phyloP scores from a whole-genome alignment of 2,797 vertebrate species.

The Denticeps clupeoides region DNA sequence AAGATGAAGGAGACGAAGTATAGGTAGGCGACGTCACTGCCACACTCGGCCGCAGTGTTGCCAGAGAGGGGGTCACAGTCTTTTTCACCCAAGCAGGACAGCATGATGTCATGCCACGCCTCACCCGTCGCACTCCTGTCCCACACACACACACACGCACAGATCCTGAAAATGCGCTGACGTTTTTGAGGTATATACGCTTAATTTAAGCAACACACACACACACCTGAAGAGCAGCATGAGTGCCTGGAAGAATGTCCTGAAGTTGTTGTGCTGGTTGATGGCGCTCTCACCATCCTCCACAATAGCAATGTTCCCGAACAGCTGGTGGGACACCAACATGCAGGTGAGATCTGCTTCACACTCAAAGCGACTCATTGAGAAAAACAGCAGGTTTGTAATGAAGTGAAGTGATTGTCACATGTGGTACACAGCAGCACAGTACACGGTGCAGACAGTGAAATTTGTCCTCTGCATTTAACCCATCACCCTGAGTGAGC shows the following conservation, averaged over 20 bases:
- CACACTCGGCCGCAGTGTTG: slow-evolving; percentile 70
- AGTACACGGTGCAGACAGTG: too few species aligned
- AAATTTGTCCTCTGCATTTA: too few species aligned
- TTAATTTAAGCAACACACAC: background rate
- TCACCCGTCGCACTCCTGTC: slow-evolving; percentile 86
- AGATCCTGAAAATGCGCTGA: too few species aligned
- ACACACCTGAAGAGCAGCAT: slow-evolving; percentile 90
- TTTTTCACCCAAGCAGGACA: slow-evolving; percentile 79
- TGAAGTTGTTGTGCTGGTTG: slow-evolving; percentile 91
- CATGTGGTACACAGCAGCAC: too few species aligned
- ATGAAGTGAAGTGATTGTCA: too few species aligned
- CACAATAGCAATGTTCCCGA: slow-evolving; percentile 80
- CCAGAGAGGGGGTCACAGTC: slow-evolving; percentile 69
- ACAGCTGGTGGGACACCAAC: too few species aligned
- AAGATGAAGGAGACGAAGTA: slow-evolving; percentile 98
- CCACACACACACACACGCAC: background rate
- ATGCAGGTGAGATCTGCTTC: too few species aligned
- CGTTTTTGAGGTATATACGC: background rate
- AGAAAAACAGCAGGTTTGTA: too few species aligned
- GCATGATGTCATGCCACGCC: slow-evolving; percentile 94
- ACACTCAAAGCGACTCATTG: too few species aligned
- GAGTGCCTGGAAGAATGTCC: slow-evolving; percentile 85
- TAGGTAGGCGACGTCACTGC: slow-evolving; percentile 91
- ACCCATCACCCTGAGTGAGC: too few species aligned
- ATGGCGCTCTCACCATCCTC: slow-evolving; percentile 73